A percentile compares a stretch with the other conserved stretches of the same genome.
Conservation (phyloP, 2,113 vertebrate species). For the Alectura lathami region DNA sequence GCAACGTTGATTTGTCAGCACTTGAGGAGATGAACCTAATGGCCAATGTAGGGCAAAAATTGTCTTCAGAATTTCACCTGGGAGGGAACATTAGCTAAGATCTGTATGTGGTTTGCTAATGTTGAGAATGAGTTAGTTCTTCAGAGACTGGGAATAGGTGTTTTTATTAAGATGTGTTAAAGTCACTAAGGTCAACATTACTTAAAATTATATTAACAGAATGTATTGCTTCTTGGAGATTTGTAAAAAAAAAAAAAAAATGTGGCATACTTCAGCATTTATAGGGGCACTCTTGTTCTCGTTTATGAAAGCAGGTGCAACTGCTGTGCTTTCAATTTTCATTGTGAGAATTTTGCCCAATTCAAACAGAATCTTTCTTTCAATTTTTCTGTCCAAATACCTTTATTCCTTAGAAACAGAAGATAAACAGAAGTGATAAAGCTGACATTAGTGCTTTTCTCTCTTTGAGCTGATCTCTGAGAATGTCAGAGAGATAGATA, state of each 20-base stretch:
- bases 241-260: neutral
- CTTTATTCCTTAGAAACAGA: neutral
- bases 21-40: neutral
- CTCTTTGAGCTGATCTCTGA: neutral
- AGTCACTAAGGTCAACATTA: neutral
- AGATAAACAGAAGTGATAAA: neutral
- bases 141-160: neutral
- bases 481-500: neutral
- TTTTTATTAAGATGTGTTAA: neutral
- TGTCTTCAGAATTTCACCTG: neutral
- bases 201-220: neutral
- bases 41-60: neutral
- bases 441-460: neutral
- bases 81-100: neutral
- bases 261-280: neutral
- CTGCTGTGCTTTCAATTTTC: neutral
- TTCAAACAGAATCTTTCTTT: neutral
- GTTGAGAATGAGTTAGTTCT: neutral
- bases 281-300: neutral
- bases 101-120: neutral
- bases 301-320: neutral
- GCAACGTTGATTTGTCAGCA: neutral
- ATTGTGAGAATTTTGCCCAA: neutral
- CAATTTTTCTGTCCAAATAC: neutral
- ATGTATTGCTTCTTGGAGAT: neutral